Evolutionary conservation across 1,140 invertebrate genomes (phyloP), one percentile per base, ranked within the genome.

Genomic region (Ericerus pela): DNA sequence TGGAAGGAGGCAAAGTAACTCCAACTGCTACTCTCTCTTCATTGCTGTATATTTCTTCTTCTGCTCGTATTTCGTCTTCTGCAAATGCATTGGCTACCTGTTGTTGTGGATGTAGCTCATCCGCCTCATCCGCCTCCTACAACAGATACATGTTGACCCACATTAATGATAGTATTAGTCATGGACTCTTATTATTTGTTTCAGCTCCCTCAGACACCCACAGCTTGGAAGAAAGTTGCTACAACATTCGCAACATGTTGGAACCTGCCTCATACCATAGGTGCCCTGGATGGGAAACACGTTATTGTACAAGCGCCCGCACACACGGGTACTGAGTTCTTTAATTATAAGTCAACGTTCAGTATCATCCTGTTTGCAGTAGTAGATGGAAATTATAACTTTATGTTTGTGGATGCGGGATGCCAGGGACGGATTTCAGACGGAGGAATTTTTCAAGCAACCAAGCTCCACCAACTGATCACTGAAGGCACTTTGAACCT

Each of bases 121-220:
- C n/a, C n/a, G n/a, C n/a, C n/a, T n/a, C n/a, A n/a, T n/a, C n/a
- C n/a, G n/a, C n/a, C n/a, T n/a, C n/a, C n/a, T n/a, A n/a, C n/a
- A n/a, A n/a, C n/a, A n/a, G n/a, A n/a, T n/a, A n/a, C n/a, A n/a
- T n/a, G 93, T 97, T 38, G 98, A 93, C 58, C 97, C 83, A 72
- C 91, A 95, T 60, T 97, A 85, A 67, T 91, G 96, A 70, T 96
- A 87, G 56, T 97, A 76, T 95, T 95, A 99, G 69, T 93, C 85
- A 28, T 80, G 79, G 71, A 97, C 89, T 62, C 70, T 68, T 59
- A 80, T 75, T 73, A 75, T 77, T 54, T 36, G 29, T 41, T 41
- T 5, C 16, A 41, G 37, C 5, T 41, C 14, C 37, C 37, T 41
- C 6, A 41, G 5, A 41, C 37, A 10, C n/a, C 37, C 20, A 5